phyloP scores from a whole-genome alignment of 2,113 vertebrate species.

The Penelope pileata region DNA sequence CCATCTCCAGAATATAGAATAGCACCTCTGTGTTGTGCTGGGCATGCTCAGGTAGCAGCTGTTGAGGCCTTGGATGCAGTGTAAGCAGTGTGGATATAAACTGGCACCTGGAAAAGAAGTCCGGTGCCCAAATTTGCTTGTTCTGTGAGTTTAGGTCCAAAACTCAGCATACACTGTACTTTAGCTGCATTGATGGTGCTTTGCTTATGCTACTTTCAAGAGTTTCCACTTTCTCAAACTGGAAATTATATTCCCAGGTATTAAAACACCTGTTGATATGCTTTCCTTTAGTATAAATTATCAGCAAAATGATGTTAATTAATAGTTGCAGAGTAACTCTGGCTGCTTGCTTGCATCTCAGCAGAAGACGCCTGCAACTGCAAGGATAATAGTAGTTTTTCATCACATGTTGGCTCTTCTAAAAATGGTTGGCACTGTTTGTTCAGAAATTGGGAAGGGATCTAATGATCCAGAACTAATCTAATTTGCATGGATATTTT shows the following conservation, averaged over 20 bases:
- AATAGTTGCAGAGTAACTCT: not conserved
- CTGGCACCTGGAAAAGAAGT: not conserved
- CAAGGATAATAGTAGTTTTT: not conserved
- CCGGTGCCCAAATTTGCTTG: not conserved
- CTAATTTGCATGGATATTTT: slow-evolving; percentile 41
- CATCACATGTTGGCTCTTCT: not conserved
- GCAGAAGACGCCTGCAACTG: not conserved
- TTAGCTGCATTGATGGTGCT: not conserved
- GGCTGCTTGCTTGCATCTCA: not conserved
- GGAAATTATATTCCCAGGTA: not conserved
- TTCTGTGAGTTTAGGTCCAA: not conserved
- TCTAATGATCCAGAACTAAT: slow-evolving; percentile 23
- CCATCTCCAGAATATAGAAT: not conserved
- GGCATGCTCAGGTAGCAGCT: not conserved
- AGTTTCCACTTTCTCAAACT: not conserved
- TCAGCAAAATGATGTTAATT: slow-evolving; percentile 29
- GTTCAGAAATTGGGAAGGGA: slow-evolving; percentile 25
- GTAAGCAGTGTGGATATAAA: not conserved
- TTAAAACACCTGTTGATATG: not conserved
- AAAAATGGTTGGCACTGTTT: slow-evolving; percentile 15
- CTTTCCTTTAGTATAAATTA: slow-evolving; percentile 14
- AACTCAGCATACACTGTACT: not conserved
- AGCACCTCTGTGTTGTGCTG: not conserved
- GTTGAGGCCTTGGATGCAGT: not conserved
- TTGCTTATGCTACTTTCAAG: not conserved